phyloP scores from a whole-genome alignment of 2,797 vertebrate genomes.

The Pseudochirops corinnae region DNA sequence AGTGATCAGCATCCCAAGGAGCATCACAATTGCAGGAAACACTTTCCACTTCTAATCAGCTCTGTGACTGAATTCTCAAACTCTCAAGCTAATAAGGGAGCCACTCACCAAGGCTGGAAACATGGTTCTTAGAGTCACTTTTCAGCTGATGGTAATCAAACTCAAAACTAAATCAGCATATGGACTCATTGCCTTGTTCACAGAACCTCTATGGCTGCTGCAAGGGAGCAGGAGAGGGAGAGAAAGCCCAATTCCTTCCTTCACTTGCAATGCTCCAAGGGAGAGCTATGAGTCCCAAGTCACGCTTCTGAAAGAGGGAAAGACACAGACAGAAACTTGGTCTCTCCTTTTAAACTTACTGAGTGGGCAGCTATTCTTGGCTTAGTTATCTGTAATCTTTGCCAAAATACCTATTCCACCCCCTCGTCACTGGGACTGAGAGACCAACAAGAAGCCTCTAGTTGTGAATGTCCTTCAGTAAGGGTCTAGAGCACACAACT shows the following conservation, averaged over 20 bases:
- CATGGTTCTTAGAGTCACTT: neutral
- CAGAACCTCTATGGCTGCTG: neutral
- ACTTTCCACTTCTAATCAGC: neutral
- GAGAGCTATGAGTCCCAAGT: neutral
- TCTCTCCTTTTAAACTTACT: neutral
- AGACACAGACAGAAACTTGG: neutral
- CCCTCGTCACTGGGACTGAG: neutral
- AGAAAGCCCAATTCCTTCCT: neutral
- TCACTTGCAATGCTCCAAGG: neutral
- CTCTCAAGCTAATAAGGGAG: neutral
- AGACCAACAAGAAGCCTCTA: neutral
- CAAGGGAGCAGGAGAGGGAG: neutral
- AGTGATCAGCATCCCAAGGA: neutral
- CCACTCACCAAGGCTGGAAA: neutral
- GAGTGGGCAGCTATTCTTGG: neutral
- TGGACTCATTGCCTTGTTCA: neutral
- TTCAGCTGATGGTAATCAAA: neutral
- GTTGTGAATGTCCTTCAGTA: neutral
- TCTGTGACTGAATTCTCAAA: neutral
- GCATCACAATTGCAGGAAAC: neutral
- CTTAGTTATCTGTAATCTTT: too few relatives aligned
- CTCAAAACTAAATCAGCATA: neutral
- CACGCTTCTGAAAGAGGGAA: neutral
- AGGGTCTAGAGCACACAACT: neutral
- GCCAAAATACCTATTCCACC: neutral